Percentiles rank a stretch among this genome's conserved stretches.
Conservation (phyloP, 1,140 invertebrate species). For the Tribolium madens region DNA sequence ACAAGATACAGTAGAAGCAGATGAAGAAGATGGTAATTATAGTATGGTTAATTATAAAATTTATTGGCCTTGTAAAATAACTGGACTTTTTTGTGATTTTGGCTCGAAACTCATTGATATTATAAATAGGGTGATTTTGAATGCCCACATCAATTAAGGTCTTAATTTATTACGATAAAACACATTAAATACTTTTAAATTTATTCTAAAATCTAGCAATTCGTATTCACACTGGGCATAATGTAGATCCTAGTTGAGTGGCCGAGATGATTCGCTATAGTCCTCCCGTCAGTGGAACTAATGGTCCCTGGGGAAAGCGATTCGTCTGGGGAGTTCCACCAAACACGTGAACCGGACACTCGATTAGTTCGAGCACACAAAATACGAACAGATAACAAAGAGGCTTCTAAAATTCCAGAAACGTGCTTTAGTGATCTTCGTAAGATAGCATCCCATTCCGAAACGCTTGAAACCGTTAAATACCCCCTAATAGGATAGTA, state of each 20-base stretch:
- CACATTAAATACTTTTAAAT: no score
- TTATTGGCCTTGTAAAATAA: no score
- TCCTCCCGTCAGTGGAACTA: constrained; percentile 44
- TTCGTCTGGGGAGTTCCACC: constrained; percentile 23
- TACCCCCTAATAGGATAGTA: constrained; percentile 19
- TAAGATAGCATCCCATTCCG: not conserved
- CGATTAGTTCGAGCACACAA: constrained; percentile 17
- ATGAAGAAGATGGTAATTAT: no score
- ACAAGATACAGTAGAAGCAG: no score
- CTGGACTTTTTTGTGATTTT: no score
- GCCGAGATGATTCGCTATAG: constrained; percentile 19
- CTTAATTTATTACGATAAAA: no score
- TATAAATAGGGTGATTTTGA: no score
- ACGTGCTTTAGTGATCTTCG: not conserved
- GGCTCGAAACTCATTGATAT: no score
- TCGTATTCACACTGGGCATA: not conserved
- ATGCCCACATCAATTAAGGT: no score
- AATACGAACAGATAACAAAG: not conserved
- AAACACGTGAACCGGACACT: constrained; percentile 36
- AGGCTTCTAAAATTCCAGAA: not conserved
- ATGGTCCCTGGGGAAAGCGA: constrained; percentile 45
- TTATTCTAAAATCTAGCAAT: no score
- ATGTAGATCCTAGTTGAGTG: not conserved
- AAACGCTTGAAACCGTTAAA: not conserved
- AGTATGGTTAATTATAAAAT: no score